Conservation (phyloP, 2,888 invertebrate genomes). For the Mimumesa dahlbomi region DNA sequence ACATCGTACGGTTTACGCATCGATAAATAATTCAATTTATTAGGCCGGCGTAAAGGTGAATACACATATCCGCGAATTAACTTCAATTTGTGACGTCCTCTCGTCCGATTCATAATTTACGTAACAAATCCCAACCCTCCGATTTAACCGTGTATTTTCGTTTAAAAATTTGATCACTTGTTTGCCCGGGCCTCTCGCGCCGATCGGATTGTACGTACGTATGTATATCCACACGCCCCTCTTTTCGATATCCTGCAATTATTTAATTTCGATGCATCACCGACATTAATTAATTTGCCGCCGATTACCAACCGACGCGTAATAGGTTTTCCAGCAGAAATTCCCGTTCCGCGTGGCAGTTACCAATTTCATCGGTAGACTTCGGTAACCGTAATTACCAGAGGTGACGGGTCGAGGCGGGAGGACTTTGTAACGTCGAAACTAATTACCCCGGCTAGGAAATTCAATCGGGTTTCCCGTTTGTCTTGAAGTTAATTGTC, state of each 20-base stretch:
- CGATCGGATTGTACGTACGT: no score
- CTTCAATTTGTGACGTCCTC: no score
- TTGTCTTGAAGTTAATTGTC: conserved; percentile 56
- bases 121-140: background rate
- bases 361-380: conserved; percentile 10
- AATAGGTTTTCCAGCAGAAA: conserved; percentile 12
- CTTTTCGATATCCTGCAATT: no score
- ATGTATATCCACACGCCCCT: no score
- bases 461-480: conserved; percentile 56
- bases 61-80: no score
- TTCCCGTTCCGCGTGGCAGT: conserved; percentile 1
- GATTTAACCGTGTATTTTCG: background rate
- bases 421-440: conserved; percentile 45
- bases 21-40: no score
- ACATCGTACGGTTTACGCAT: no score
- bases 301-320: background rate
- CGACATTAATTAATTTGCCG: background rate
- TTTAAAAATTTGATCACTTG: no score
- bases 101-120: no score
- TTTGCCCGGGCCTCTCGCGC: no score
- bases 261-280: no score
- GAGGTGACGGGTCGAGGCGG: conserved; percentile 10
- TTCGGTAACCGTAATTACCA: conserved; percentile 39
- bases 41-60: no score
- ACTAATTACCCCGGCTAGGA: conserved; percentile 57